Conservation (phyloP, 2,888 invertebrate species). For the Crioceris asparagi region DNA sequence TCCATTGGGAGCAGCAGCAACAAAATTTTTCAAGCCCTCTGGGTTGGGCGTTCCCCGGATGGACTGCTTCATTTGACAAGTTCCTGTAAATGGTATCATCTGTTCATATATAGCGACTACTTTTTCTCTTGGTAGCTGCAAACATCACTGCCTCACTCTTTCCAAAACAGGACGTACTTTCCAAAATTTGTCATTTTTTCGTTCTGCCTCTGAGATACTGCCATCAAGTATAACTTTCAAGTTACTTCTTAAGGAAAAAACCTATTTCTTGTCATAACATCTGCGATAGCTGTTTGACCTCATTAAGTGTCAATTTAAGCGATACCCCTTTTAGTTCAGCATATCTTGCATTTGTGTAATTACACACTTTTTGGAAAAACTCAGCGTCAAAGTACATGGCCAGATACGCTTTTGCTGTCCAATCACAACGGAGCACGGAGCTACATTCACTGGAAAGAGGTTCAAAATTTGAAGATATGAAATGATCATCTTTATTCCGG, state of each 20-base stretch:
- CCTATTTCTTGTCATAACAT: too few species aligned
- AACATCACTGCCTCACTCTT: constrained; percentile 8
- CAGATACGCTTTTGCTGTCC: too few species aligned
- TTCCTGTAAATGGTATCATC: constrained; percentile 6
- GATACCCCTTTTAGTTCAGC: background rate
- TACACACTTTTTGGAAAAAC: background rate
- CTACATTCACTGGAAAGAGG: too few species aligned
- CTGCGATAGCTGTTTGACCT: too few species aligned
- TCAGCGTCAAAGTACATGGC: too few species aligned
- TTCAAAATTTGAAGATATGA: too few species aligned
- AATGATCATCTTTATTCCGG: too few species aligned
- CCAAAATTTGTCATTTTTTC: constrained; percentile 7
- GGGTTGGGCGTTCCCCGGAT: constrained; percentile 6
- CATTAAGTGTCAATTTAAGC: too few species aligned
- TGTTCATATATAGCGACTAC: constrained; percentile 4
- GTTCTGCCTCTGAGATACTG: constrained; percentile 8
- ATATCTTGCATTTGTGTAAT: background rate
- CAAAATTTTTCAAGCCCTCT: constrained; percentile 4
- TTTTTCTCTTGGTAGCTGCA: constrained; percentile 5
- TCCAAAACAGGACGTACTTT: constrained; percentile 9
- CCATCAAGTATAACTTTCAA: constrained; percentile 15
- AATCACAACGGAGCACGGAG: too few species aligned
- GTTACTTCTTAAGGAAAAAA: constrained; percentile 7
- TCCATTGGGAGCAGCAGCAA: constrained; percentile 2
- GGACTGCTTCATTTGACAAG: constrained; percentile 7